Conservation (phyloP, 1,140 invertebrate species). For the Varroa destructor region DNA sequence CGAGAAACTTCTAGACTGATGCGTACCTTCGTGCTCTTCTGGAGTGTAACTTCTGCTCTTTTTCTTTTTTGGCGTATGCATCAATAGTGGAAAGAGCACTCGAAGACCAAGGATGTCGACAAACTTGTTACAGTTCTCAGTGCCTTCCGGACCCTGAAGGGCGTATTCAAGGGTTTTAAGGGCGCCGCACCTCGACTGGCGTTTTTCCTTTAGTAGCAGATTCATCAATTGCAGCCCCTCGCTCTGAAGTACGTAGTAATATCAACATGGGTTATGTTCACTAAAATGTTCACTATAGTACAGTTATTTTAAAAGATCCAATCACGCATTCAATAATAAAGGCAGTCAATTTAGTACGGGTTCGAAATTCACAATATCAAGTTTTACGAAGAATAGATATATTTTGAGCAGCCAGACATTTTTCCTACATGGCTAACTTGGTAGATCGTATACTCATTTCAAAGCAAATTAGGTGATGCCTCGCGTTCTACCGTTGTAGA, state of each 20-base stretch:
- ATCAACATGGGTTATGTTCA: no score
- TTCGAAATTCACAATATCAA: no score
- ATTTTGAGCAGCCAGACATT: no score
- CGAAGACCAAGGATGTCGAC: conserved; percentile 92
- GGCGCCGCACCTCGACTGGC: conserved; percentile 86
- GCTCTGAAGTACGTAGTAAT: conserved; percentile 37
- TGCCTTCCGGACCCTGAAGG: conserved; percentile 77
- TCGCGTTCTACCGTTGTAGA: no score
- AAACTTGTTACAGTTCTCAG: conserved; percentile 94
- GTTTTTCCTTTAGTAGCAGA: conserved; percentile 93
- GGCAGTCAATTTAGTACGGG: no score
- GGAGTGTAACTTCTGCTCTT: conserved; percentile 65
- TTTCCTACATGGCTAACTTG: no score
- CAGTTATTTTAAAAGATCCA: no score
- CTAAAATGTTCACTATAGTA: no score
- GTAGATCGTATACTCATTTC: no score
- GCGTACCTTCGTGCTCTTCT: conserved; percentile 75
- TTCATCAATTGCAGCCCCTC: conserved; percentile 93
- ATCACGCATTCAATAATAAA: no score
- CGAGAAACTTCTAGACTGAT: conserved; percentile 31
- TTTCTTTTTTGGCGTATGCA: conserved; percentile 88
- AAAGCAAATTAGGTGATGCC: no score
- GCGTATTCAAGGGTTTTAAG: conserved; percentile 93
- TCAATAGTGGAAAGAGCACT: conserved; percentile 93
- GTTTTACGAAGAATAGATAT: no score